phyloP scores from a whole-genome alignment of 2,113 vertebrate species.

The Orthonyx spaldingii region DNA sequence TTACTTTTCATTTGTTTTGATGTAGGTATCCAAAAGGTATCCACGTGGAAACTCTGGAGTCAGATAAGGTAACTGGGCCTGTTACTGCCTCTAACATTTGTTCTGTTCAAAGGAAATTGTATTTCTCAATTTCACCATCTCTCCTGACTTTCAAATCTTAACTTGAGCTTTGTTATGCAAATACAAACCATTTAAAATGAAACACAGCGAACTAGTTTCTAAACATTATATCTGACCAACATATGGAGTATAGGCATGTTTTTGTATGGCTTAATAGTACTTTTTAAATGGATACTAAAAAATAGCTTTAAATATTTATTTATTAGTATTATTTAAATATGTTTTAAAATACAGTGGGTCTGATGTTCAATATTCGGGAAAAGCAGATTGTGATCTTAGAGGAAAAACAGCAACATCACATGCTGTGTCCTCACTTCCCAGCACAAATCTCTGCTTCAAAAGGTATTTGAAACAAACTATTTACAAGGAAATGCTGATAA shows the following conservation, averaged over 20 bases:
- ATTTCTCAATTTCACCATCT: not conserved
- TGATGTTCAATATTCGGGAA: not conserved
- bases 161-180: not conserved
- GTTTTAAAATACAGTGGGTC: not conserved
- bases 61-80: conserved; percentile 82
- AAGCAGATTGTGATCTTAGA: not conserved
- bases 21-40: conserved; percentile 92
- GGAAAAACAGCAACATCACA: not conserved
- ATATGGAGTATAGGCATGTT: not conserved
- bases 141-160: not conserved
- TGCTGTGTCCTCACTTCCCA: not conserved
- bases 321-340: too few species aligned
- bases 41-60: conserved; percentile 95
- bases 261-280: not conserved
- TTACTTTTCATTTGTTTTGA: not conserved
- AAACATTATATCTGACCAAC: not conserved
- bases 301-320: too few species aligned
- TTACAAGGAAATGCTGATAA: not conserved
- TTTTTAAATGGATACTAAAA: not conserved
- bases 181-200: not conserved
- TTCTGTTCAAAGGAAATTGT: not conserved
- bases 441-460: not conserved
- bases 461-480: not conserved
- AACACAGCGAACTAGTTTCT: not conserved
- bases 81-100: not conserved